phyloP scores from a whole-genome alignment of 2,888 invertebrate species.

The Apotomis betuletana region DNA sequence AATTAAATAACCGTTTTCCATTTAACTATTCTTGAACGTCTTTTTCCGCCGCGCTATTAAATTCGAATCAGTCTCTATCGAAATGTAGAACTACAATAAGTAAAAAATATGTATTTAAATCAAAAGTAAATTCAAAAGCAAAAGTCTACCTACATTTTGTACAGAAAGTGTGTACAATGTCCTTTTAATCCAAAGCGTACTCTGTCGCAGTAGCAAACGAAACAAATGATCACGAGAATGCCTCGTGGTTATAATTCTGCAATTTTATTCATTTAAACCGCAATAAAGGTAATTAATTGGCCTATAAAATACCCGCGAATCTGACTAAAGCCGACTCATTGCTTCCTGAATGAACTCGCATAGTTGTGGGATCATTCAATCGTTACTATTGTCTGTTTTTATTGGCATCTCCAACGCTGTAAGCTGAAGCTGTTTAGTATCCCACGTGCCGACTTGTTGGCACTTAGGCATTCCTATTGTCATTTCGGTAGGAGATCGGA shows the following conservation, averaged over 20 bases:
- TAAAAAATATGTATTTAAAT: no score
- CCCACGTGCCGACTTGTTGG: slow-evolving; percentile 16
- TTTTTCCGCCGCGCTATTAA: no score
- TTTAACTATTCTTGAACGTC: no score
- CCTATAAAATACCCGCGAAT: slow-evolving; percentile 13
- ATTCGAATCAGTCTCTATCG: no score
- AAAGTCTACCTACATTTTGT: no score
- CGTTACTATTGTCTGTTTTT: slow-evolving; percentile 37
- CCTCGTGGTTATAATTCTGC: not conserved
- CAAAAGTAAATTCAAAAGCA: no score
- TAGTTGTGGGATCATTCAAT: slow-evolving; percentile 39
- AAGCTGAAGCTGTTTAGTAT: slow-evolving; percentile 29
- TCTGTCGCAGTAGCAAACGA: slow-evolving; percentile 1
- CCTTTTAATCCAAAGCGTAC: not conserved
- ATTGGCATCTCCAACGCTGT: slow-evolving; percentile 27
- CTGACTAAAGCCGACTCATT: slow-evolving; percentile 20
- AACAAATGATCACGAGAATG: slow-evolving; percentile 3
- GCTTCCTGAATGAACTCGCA: slow-evolving; percentile 36
- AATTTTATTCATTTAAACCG: not conserved
- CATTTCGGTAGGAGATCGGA: slow-evolving; percentile 4
- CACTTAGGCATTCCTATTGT: slow-evolving; percentile 22
- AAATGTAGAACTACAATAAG: no score
- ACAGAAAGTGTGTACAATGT: no score
- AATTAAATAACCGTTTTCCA: no score
- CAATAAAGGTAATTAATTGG: slow-evolving; percentile 27